A percentile compares a stretch with the other conserved stretches of the same genome.
phyloP scores from a whole-genome alignment of 1,140 invertebrate species.

The Aphelenchoides besseyi region DNA sequence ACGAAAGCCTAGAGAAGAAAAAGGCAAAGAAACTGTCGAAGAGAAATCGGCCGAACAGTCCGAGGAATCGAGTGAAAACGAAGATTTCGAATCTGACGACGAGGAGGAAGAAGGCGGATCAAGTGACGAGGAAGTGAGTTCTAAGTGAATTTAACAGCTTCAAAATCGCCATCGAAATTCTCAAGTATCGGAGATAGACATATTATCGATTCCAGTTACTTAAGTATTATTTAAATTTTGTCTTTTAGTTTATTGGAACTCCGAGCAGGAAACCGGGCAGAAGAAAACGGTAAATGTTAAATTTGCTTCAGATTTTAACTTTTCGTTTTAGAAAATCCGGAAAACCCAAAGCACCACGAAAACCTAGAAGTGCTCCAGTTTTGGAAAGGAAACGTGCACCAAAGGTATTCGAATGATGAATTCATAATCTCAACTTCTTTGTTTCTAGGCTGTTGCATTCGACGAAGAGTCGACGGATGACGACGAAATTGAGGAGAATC shows the following conservation, averaged over 20 bases:
- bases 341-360: background rate
- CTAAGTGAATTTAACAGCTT: no score
- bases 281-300: no score
- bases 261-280: no score
- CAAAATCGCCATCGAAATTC: no score
- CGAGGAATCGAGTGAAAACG: slow-evolving; percentile 29
- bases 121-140: slow-evolving; percentile 46
- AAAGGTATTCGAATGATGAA: background rate
- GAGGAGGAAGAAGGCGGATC: slow-evolving; percentile 51
- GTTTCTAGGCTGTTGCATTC: slow-evolving; percentile 12
- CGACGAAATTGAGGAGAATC: slow-evolving; percentile 38
- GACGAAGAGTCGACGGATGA: slow-evolving; percentile 40
- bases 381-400: background rate
- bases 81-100: slow-evolving; percentile 39
- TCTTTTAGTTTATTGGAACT: no score
- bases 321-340: no score
- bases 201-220: no score
- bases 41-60: slow-evolving; percentile 9
- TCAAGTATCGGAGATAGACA: no score
- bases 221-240: no score
- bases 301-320: no score
- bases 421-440: background rate
- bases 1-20: slow-evolving; percentile 15
- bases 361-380: background rate
- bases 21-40: background rate